Evolutionary conservation across 2,797 vertebrate genomes (phyloP).

Genomic region (Lepilemur septentrionalis): DNA sequence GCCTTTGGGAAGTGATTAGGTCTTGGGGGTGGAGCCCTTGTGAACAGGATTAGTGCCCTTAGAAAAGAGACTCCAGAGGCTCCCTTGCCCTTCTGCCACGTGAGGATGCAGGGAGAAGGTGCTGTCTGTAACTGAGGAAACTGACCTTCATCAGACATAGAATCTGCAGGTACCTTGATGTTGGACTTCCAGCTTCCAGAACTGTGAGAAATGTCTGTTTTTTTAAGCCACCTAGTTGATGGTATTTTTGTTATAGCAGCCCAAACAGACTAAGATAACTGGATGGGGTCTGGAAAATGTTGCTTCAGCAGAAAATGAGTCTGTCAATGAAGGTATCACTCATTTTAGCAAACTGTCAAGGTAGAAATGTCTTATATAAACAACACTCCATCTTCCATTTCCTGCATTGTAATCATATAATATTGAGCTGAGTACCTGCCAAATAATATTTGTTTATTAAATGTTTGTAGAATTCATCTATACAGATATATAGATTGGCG

Average conservation of each 20-base stretch:
- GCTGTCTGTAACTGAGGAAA: background rate
- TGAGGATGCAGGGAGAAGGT: background rate
- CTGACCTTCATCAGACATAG: background rate
- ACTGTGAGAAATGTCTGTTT: background rate
- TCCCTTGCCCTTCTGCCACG: background rate
- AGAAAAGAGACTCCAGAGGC: background rate
- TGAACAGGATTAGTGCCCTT: background rate
- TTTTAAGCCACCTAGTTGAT: background rate
- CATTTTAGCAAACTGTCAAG: background rate
- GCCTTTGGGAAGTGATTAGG: background rate
- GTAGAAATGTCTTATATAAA: background rate
- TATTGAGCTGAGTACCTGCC: background rate
- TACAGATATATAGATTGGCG: background rate
- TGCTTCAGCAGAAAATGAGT: background rate
- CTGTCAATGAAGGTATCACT: background rate
- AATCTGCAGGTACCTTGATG: background rate
- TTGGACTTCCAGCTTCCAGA: background rate
- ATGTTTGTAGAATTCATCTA: background rate
- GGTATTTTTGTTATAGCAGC: background rate
- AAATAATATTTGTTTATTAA: background rate
- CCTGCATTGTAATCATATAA: background rate
- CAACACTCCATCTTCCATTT: background rate
- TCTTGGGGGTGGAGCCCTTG: background rate
- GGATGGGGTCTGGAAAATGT: background rate
- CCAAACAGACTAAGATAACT: background rate